Base-by-base conservation (phyloP, 2,113 vertebrate genomes). In the Ciconia maguari region DNA sequence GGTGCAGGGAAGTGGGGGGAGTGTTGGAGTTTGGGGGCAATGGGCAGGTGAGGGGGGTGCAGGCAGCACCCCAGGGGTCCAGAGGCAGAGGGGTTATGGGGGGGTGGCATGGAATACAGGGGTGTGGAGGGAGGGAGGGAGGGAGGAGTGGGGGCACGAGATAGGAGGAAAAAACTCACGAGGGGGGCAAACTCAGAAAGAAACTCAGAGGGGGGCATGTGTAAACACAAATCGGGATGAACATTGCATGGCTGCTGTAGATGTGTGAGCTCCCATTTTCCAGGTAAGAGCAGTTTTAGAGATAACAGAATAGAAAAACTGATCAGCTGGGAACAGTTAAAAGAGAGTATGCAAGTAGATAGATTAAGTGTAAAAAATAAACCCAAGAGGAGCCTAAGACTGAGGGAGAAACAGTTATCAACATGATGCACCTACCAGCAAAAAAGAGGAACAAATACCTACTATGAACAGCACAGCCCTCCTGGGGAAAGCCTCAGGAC, bases 221-320 rank as follows among this genome's bases (percentile, higher is more conserved):
- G 20, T 54, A 41, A 48, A 71, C 19, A n/a, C 13, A 42, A 71
- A 52, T 29, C 26, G 6, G 5, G 9, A n/a, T 36, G 27, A 62
- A 42, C 16, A 24, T 9, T 21, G 11, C 16, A n/a, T 17, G 18
- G 32, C 30, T 68, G 0, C 58, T 36, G 8, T 2, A 49, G 64
- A 58, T 84, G 13, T 9, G 13, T 0, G 2, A 57, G 20, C 3
- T 85, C 29, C 61, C 5, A 1, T 21, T 75, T 19, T 24, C 42
- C 46, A 61, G 44, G 7, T 27, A 38, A 51, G 12, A 65, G 26
- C 48, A 68, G 21, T 34, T 90, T 83, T 60, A 68, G 52, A 72
- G 20, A 30, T 8, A 58, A 22, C 12, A 62, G 48, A 27, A 29
- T 29, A 81, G 16, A 30, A 84, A 77, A 26, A 21, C 8, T 32